These are phyloP conservation scores for Coendou prehensilis DNA, from an alignment of 2,797 vertebrate species.

Conservation along the genomic window DNA sequence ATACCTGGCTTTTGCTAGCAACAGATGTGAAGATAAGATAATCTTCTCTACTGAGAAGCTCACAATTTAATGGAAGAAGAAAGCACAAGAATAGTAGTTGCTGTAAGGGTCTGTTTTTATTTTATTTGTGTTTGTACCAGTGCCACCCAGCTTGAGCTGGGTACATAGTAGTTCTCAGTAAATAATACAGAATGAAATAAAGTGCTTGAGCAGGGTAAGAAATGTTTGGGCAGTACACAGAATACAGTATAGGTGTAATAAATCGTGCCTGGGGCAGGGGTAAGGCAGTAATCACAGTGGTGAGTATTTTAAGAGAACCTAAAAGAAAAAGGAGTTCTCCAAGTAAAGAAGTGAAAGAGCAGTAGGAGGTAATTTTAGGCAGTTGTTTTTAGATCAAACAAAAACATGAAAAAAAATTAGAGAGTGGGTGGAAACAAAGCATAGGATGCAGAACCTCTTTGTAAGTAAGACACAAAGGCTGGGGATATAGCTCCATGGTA, in stretches of 20 bases:
- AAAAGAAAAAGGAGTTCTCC: not conserved
- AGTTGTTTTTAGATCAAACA: constrained; percentile 19
- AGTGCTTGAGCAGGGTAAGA: not conserved
- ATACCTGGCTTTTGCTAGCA: not conserved
- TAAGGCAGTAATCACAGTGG: not conserved
- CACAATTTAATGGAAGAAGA: constrained; percentile 16
- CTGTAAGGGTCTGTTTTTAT: not conserved
- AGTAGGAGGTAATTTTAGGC: not conserved
- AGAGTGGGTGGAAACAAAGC: not conserved
- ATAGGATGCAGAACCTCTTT: not conserved
- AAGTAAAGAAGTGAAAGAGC: not conserved
- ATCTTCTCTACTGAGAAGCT: not conserved
- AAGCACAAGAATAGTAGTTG: not conserved
- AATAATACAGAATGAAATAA: not conserved
- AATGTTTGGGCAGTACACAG: not conserved
- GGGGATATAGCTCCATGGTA: not conserved
- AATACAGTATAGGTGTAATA: not conserved
- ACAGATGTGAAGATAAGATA: constrained; percentile 31
- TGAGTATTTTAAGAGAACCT: not conserved
- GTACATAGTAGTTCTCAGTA: not conserved
- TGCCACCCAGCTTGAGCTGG: not conserved
- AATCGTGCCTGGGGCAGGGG: not conserved
- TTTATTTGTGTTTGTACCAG: not conserved
- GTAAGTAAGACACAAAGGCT: not conserved
- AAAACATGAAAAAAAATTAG: not conserved